Conservation (phyloP, 2,888 invertebrate genomes). For the Drosophila nigricruria region DNA sequence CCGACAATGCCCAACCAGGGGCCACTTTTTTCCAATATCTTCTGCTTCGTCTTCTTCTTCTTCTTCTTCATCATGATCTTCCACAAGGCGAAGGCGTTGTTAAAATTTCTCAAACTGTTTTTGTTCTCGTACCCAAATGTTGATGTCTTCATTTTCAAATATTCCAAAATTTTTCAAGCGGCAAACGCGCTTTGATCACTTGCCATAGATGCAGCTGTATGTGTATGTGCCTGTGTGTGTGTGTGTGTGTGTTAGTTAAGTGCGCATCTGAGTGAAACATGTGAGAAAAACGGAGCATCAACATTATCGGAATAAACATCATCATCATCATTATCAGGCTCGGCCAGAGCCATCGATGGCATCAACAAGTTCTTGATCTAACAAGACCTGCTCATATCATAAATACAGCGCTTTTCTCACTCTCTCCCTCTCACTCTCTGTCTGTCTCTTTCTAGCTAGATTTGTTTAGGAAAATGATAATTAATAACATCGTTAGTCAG, state of each 20-base stretch:
- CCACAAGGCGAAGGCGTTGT: conserved; percentile 56
- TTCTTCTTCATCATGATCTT: background rate
- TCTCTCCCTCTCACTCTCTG: conserved; percentile 3
- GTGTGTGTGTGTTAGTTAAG: conserved; percentile 55
- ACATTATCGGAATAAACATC: conserved; percentile 34
- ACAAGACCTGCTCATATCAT: conserved; percentile 64
- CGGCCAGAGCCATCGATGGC: conserved; percentile 19
- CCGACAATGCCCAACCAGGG: conserved; percentile 48
- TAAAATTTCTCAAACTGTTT: conserved; percentile 61
- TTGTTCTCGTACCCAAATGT: conserved; percentile 32
- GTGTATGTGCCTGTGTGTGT: conserved; percentile 38
- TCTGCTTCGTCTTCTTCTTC: background rate
- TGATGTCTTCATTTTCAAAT: conserved; percentile 71
- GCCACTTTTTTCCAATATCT: conserved; percentile 36
- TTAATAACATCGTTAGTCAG: conserved; percentile 79
- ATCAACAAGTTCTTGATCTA: conserved; percentile 59
- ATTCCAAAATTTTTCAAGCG: conserved; percentile 53
- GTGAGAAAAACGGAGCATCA: conserved; percentile 75
- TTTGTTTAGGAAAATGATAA: conserved; percentile 77
- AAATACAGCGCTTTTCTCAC: conserved; percentile 62
- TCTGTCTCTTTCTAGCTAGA: conserved; percentile 27
- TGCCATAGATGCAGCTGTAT: conserved; percentile 48
- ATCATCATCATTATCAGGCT: conserved; percentile 18
- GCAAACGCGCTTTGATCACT: conserved; percentile 71
- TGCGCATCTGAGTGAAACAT: conserved; percentile 70